Evolutionary conservation across 30 jellyfish, hydroid and myxozoan genomes (phyloP).

Genomic region (Aurelia sp.): DNA sequence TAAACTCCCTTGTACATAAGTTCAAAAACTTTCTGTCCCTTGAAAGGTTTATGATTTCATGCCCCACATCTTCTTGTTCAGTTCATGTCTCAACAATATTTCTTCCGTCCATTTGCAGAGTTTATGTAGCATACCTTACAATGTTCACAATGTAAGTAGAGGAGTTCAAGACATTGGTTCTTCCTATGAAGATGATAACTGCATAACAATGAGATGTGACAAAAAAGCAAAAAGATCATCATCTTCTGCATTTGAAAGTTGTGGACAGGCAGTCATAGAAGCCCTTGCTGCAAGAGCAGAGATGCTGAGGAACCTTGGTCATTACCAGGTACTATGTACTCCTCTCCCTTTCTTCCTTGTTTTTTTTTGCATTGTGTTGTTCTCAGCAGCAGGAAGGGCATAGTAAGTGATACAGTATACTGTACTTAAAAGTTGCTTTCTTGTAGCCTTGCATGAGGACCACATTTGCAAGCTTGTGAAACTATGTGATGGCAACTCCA

Average conservation of each 20-base stretch:
- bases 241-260: neutral
- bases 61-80: no score
- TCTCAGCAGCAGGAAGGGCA: no score
- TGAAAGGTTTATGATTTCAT: no score
- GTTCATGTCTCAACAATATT: no score
- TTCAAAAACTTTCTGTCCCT: no score
- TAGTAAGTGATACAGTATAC: no score
- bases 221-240: slow-evolving; percentile 23
- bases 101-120: slow-evolving; percentile 20
- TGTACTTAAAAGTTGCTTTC: no score
- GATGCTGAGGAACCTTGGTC: slow-evolving; percentile 58
- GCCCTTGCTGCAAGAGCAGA: slow-evolving; percentile 72
- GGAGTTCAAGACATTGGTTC: slow-evolving; percentile 13
- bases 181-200: slow-evolving; percentile 5
- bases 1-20: no score
- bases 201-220: slow-evolving; percentile 28
- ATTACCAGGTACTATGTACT: slow-evolving; percentile 39
- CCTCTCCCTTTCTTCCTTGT: neutral
- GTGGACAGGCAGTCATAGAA: slow-evolving; percentile 20
- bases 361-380: neutral
- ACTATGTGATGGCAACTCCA: no score
- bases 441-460: no score
- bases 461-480: no score
- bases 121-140: slow-evolving; percentile 59
- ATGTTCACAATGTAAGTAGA: slow-evolving; percentile 32